phyloP scores from a whole-genome alignment of 2,888 invertebrate genomes.

The Acleris laterana region DNA sequence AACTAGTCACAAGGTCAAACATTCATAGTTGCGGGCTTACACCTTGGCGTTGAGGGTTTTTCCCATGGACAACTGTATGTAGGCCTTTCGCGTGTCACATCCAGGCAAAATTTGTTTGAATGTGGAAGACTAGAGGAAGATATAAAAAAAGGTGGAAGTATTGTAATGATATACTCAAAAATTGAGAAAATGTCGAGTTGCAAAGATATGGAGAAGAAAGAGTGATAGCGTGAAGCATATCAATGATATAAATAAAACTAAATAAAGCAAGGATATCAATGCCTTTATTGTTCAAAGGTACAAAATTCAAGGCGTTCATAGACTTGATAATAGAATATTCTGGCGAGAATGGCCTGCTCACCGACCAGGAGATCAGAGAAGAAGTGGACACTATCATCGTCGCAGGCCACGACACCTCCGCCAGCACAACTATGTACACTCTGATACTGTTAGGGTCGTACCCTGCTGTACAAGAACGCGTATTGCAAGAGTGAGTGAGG shows the following conservation, averaged over 20 bases:
- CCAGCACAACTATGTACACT: background rate
- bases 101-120: no score
- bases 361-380: slow-evolving; percentile 18
- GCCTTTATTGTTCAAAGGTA: slow-evolving; percentile 2
- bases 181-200: no score
- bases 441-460: slow-evolving; percentile 15
- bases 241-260: background rate
- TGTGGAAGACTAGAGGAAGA: no score
- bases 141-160: no score
- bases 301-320: slow-evolving; percentile 16
- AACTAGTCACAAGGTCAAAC: no score
- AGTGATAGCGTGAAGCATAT: no score
- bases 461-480: slow-evolving; percentile 21
- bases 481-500: slow-evolving; percentile 28
- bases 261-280: no score
- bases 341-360: slow-evolving; percentile 7
- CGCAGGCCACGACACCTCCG: slow-evolving; percentile 22
- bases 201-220: background rate
- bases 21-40: no score
- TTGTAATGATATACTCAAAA: no score
- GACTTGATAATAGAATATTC: slow-evolving; percentile 21
- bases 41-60: no score
- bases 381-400: slow-evolving; percentile 21
- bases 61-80: no score
- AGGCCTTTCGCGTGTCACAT: no score